phyloP scores from a whole-genome alignment of 2,113 vertebrate genomes.

The Climacteris rufus region DNA sequence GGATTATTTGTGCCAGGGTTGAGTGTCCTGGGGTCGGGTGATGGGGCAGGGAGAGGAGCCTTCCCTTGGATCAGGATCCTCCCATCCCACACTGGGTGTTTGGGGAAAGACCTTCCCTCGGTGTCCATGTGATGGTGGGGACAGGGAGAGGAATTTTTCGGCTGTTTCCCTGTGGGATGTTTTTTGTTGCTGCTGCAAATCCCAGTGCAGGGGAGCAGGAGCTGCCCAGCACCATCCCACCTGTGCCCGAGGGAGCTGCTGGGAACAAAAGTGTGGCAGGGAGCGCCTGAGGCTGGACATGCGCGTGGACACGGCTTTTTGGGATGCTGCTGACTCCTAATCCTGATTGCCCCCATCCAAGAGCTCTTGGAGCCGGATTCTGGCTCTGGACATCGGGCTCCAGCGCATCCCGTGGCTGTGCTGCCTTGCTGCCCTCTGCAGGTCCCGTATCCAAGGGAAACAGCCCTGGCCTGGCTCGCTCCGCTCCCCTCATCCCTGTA shows the following conservation, averaged over 20 bases:
- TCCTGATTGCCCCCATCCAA: rapidly evolving
- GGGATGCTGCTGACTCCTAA: not conserved
- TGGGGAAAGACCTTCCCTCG: not conserved
- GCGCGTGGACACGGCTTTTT: rapidly evolving
- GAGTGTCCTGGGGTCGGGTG: not conserved
- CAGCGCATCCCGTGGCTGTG: not conserved
- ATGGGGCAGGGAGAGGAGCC: not conserved
- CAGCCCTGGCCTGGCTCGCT: not conserved
- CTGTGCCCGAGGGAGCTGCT: rapidly evolving
- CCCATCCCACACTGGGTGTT: rapidly evolving
- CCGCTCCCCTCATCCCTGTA: rapidly evolving
- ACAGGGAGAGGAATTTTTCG: not conserved
- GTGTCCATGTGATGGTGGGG: rapidly evolving
- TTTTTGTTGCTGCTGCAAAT: not conserved
- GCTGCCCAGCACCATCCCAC: not conserved
- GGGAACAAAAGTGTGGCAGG: rapidly evolving
- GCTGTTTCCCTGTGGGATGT: rapidly evolving
- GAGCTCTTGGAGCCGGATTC: not conserved
- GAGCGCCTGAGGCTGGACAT: rapidly evolving
- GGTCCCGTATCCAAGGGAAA: not conserved
- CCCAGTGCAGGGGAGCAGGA: rapidly evolving
- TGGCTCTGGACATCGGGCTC: rapidly evolving
- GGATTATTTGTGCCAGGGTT: no score
- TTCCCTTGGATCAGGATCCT: not conserved
- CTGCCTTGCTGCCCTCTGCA: constrained; percentile 14